Base-by-base conservation (phyloP, 2,888 invertebrate genomes). In the Archips xylosteana region DNA sequence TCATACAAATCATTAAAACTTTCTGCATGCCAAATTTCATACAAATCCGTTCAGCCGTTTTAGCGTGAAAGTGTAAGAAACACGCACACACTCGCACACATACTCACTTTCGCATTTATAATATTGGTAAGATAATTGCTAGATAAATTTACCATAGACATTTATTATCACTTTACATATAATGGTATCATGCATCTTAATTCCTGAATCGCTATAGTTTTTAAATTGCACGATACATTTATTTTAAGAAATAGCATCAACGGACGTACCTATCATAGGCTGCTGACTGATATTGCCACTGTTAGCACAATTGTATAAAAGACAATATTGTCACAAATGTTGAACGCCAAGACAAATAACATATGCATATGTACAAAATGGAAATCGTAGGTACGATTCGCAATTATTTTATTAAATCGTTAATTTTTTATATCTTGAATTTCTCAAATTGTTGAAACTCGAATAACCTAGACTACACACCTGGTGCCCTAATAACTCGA, bases 261-360 rank as follows among this genome's bases (percentile, higher is more conserved):
- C 36, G 9, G 15, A 15, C 23, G 12, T 57, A 39, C 39, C 39
- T 36, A 32, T 36, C n/a, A 1, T 8, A 36, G 34, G 60, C 60
- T 57, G 57, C 32, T 57, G 66, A 63, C 47, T 72, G 57, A 57
- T 72, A 68, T 45, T 13, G 47, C 13, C 36, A 34, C 49, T 64
- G 45, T 64, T 51, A 51, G 65, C 36, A 65, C 65, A 65, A 51
- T 13, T 64, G 68, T 5, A 34, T 51, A 42, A 9, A 39, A 13
- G 73, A 69, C 57, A 73, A 69, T 73, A 69, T 73, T 73, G 12
- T 42, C 64, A 73, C 73, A 73, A 69, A 51, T 69, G 73, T 63
- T 63, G 42, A 45, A 23, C 62, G 10, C 45, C 66, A 51, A 66
- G 54, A 36, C 39, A 57, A 64, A 73, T 63, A 32, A 59, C n/a